phyloP scores from a whole-genome alignment of 2,888 invertebrate genomes.

The Machimus rusticus region DNA sequence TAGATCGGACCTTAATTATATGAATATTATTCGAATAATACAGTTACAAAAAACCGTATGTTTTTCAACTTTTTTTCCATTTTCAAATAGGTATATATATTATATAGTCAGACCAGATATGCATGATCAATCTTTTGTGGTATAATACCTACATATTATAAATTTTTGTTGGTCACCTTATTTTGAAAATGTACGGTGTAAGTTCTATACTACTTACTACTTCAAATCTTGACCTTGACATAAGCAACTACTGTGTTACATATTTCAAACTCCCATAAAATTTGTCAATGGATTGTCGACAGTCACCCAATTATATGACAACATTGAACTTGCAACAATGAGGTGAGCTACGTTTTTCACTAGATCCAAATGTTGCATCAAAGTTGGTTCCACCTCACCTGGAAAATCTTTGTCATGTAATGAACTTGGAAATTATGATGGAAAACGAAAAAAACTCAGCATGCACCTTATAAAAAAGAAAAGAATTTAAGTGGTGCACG shows the following conservation, averaged over 20 bases:
- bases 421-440: constrained; percentile 5
- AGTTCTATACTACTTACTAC: no score
- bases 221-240: not conserved
- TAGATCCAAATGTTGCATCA: constrained; percentile 3
- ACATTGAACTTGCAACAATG: constrained; percentile 24
- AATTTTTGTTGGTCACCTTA: no score
- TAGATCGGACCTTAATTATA: no score
- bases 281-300: not conserved
- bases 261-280: not conserved
- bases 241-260: not conserved
- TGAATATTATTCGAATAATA: no score
- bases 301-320: not conserved
- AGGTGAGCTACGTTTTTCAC: not conserved
- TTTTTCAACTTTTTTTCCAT: no score
- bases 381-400: not conserved
- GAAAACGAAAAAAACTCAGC: not conserved
- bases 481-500: not conserved
- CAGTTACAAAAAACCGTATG: no score
- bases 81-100: no score
- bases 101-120: no score
- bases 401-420: constrained; percentile 28
- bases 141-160: no score
- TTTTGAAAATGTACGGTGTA: no score
- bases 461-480: not conserved
- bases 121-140: no score